phyloP scores from a whole-genome alignment of 35 echinoderm and acorn worm genomes.

The Apostichopus californicus region DNA sequence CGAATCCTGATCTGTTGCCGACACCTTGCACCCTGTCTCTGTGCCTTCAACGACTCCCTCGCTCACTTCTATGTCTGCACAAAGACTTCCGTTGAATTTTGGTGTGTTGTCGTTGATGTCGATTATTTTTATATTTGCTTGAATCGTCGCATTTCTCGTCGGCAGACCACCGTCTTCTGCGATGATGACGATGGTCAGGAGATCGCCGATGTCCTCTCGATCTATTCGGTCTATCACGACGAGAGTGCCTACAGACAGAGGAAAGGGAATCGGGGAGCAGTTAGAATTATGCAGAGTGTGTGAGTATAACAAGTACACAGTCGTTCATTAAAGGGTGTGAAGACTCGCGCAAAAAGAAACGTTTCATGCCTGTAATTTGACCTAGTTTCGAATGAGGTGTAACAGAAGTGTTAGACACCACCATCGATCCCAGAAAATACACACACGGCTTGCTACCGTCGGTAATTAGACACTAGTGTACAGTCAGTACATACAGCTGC shows the following conservation, averaged over 20 bases:
- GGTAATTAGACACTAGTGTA: too few relatives aligned
- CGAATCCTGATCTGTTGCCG: conserved; percentile 56
- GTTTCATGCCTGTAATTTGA: too few relatives aligned
- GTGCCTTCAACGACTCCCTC: conserved; percentile 1
- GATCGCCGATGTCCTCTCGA: conserved; percentile 22
- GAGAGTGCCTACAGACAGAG: conserved; percentile 44
- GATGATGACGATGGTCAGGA: background rate
- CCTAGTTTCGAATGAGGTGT: too few relatives aligned
- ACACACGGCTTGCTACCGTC: too few relatives aligned
- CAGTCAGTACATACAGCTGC: too few relatives aligned
- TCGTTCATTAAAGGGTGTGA: too few relatives aligned
- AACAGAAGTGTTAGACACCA: too few relatives aligned
- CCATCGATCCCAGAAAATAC: too few relatives aligned
- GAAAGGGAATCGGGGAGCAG: background rate
- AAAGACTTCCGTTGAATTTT: background rate
- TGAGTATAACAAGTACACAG: too few relatives aligned
- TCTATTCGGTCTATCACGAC: conserved; percentile 38
- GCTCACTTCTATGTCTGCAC: background rate
- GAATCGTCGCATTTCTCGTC: background rate
- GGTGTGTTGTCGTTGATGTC: conserved; percentile 79
- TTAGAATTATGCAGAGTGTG: too few relatives aligned
- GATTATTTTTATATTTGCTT: conserved; percentile 15
- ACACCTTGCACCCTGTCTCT: conserved; percentile 22
- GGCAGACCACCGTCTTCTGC: conserved; percentile 54
- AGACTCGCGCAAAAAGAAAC: too few relatives aligned